Evolutionary conservation across 2,888 invertebrate species (phyloP), one percentile per base, ranked within the genome.

Genomic region (Nomada ferruginata): DNA sequence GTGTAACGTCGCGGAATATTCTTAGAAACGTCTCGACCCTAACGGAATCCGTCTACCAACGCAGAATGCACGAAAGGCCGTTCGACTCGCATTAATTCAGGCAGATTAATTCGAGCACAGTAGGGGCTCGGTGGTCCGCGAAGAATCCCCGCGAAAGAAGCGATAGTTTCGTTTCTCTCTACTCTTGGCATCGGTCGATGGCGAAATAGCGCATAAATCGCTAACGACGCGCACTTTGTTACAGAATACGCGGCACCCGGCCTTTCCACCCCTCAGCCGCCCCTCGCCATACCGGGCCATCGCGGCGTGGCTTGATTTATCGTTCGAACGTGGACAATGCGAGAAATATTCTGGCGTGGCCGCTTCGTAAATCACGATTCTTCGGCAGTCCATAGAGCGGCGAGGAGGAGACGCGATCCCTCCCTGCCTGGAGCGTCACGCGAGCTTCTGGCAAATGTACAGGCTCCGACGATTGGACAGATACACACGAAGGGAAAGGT

Each of bases 271-370:
- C 59, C 73, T 72, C 61, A 57, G 57, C 44, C 71, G 63, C 64
- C 72, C 79, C 77, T 26, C 72, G 50, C 36, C 70, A 69, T 57
- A 61, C 50, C 70, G 63, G 77, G 63, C 76, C 61, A 72, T 79
- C 84, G 78, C 76, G 76, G 87, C 84, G 75, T 80, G 81, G 84
- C 89, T 91, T 92, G 92, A 92, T 92, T 92, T 92, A 92, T 92
- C 87, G 89, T 73, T 68, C 85, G 87, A 86, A 89, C 91, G 90
- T 91, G 92, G 91, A 92, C 92, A 92, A 92, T 92, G 90, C 90
- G 91, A 92, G 91, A 92, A 92, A 92, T 92, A 91, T 92, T 92
- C 90, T 90, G 90, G 91, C 91, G 86, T 87, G 89, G 83, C 84
- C 85, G 87, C 88, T 88, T 89, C 89, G 91, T 92, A 92, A 92